Evolutionary conservation across 2,797 vertebrate species (phyloP).

Genomic region (Ambastaia sidthimunki): DNA sequence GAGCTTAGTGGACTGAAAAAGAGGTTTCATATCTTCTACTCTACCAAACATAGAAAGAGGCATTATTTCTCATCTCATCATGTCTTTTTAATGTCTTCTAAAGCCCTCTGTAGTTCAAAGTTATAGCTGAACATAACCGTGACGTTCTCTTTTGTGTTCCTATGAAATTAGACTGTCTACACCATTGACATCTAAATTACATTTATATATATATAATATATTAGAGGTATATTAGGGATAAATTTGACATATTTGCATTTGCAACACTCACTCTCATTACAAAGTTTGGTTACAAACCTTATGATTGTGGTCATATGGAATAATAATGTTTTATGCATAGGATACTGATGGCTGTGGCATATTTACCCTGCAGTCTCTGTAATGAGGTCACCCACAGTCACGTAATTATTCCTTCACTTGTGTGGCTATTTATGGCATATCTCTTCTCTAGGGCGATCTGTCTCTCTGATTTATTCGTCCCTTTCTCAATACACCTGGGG

Average conservation of each 20-base stretch:
- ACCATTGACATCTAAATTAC: background rate
- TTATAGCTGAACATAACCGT: background rate
- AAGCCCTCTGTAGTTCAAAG: background rate
- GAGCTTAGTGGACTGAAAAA: background rate
- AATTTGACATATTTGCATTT: background rate
- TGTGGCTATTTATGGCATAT: constrained; percentile 63
- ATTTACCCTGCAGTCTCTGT: constrained; percentile 60
- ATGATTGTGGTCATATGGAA: constrained; percentile 45
- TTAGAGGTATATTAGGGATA: background rate
- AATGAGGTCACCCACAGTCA: constrained; percentile 67
- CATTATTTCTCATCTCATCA: too few relatives aligned
- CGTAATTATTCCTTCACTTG: constrained; percentile 65
- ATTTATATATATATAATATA: too few relatives aligned
- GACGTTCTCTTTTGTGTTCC: background rate
- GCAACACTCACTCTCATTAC: background rate
- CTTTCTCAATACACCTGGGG: constrained; percentile 63
- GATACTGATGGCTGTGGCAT: constrained; percentile 51
- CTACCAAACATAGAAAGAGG: background rate
- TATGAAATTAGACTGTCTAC: too few relatives aligned
- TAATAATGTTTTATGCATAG: constrained; percentile 66
- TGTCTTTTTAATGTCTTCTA: background rate
- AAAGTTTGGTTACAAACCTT: constrained; percentile 12
- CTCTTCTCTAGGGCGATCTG: constrained; percentile 59
- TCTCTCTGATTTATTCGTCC: constrained; percentile 70
- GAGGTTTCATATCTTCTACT: background rate